A percentile compares a stretch with the other conserved stretches of the same genome.
Conservation (phyloP, 2,113 vertebrate species). For the Ophiodon elongatus region DNA sequence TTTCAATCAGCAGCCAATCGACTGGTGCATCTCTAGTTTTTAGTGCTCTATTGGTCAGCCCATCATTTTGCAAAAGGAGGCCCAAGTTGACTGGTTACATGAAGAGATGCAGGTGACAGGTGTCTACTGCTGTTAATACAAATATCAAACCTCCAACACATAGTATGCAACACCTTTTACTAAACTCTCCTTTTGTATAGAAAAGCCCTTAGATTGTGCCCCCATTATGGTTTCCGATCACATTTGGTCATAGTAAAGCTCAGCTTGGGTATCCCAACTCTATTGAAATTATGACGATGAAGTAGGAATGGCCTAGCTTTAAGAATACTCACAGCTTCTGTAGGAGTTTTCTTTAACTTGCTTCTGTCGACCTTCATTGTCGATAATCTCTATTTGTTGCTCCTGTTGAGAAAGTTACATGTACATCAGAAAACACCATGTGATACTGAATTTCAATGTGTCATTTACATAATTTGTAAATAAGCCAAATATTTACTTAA, state of each 20-base stretch:
- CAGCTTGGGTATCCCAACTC: not conserved
- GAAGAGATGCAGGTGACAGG: not conserved
- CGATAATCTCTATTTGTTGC: conserved; percentile 83
- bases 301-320: not conserved
- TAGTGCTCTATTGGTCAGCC: not conserved
- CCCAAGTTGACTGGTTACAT: not conserved
- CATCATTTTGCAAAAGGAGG: not conserved
- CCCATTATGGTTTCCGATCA: not conserved
- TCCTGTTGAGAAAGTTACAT: conserved; percentile 71
- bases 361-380: conserved; percentile 98
- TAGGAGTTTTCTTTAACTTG: conserved; percentile 97
- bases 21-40: not conserved
- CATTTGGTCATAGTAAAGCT: conserved; percentile 3
- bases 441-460: not conserved
- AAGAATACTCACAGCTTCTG: conserved; percentile 91
- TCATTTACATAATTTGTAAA: not conserved
- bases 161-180: not conserved
- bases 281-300: not conserved
- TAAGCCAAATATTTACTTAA: not conserved
- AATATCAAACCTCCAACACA: not conserved
- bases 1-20: not conserved
- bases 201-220: not conserved
- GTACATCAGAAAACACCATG: not conserved
- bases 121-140: not conserved
- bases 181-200: not conserved